Base-by-base conservation (phyloP, 2,797 vertebrate genomes). In the Aldrovandia affinis region DNA sequence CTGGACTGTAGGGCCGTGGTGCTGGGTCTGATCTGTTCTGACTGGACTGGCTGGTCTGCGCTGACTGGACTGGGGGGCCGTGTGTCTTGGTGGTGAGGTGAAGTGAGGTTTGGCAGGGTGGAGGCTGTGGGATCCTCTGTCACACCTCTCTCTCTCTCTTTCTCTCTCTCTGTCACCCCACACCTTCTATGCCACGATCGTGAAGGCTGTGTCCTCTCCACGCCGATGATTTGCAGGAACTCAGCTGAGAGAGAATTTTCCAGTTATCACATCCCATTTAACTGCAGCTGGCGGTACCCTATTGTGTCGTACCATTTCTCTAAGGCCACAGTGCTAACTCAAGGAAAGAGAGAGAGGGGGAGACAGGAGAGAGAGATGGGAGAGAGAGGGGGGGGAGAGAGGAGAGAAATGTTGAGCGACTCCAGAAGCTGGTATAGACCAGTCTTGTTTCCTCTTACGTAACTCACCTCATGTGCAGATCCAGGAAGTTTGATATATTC, bases 241-340 rank as follows among this genome's bases (percentile, higher is more conserved):
- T 94, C 89, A 30, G 81, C 90, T 93, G 90, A 94, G 93, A 93
- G 92, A 88, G 87, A 93, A 93, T 94, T 93, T 95, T 95, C 89
- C 85, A 86, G 89, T 93, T 93, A 94, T 94, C 91, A 91, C 91
- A 88, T 94, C 91, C 91, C 92, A 93, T 94, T 95, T 95, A 93
- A 92, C 90, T 90, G 90, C 91, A 91, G 89, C 92, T 89, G 75
- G 92, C 89, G 87, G 91, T 91, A 91, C 92, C 88, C 90, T 77
- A 77, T 77, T 77, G 73, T 77, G 73, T 42, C 18, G 73, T n/a
- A 42, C 73, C 42, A 47, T 77, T 77, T 47, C 73, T 77, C 73
- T 77, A n/a, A 77, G 73, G 73, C 73, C 42, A 52, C 81, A 10
- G 47, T 54, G 28, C 55, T 83, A 59, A 55, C 18, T 50, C 42